These are phyloP conservation scores for Crioceris asparagi DNA, from an alignment of 2,888 invertebrate genomes.

Conservation along the genomic window DNA sequence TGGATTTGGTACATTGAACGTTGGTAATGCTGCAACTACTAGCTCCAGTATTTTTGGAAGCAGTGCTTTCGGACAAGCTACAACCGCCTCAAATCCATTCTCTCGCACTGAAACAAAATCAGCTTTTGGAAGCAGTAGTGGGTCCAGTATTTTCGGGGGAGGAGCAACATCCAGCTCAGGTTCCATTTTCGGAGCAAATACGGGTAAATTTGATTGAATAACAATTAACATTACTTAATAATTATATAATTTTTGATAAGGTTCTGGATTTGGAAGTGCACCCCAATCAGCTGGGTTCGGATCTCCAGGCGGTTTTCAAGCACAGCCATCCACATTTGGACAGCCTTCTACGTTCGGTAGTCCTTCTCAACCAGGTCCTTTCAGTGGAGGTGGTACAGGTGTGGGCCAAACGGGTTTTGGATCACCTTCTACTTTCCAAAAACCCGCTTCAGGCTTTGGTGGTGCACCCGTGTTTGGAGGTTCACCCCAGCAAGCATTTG, in stretches of 20 bases:
- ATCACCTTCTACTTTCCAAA: conserved; percentile 24
- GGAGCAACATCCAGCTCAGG: background rate
- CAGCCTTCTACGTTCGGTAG: conserved; percentile 18
- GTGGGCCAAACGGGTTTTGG: conserved; percentile 35
- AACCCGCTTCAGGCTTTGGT: conserved; percentile 30
- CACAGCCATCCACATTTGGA: conserved; percentile 17
- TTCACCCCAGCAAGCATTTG: conserved; percentile 34
- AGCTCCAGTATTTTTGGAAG: conserved; percentile 21
- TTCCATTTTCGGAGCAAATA: conserved; percentile 4
- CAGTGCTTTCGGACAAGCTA: too few species aligned
- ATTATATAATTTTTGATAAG: too few species aligned
- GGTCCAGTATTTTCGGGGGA: background rate
- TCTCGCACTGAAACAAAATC: background rate
- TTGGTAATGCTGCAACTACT: conserved; percentile 19
- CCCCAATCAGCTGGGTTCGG: conserved; percentile 15
- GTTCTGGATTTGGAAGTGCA: conserved; percentile 9
- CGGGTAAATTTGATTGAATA: too few species aligned
- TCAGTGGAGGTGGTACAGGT: conserved; percentile 30
- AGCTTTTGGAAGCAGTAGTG: background rate
- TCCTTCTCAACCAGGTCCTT: conserved; percentile 29
- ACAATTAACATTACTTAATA: too few species aligned
- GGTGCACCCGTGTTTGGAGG: conserved; percentile 34
- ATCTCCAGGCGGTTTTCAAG: conserved; percentile 18
- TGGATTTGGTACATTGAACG: conserved; percentile 26
- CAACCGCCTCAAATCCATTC: conserved; percentile 9